Evolutionary conservation across 2,888 invertebrate species (phyloP).

Genomic region (Dasypogon diadema): DNA sequence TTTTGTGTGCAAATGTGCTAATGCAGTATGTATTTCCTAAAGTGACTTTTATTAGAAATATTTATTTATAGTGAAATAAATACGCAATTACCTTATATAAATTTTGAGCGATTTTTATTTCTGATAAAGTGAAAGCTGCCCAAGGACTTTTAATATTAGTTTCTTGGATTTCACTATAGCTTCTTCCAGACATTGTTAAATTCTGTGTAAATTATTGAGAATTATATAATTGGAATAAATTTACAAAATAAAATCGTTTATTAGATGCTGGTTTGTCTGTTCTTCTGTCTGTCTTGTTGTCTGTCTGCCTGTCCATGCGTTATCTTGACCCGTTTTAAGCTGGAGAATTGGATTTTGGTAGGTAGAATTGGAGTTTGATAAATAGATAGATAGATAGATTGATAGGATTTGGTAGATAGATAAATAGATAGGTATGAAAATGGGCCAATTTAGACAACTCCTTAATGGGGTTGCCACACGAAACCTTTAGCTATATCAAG

Average conservation of each 20-base stretch:
- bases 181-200: conserved; percentile 58
- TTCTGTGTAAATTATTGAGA: conserved; percentile 58
- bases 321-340: too few species aligned
- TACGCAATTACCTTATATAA: conserved; percentile 59
- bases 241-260: not conserved
- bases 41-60: not conserved
- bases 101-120: conserved; percentile 62
- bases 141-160: conserved; percentile 60
- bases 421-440: too few species aligned
- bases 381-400: too few species aligned
- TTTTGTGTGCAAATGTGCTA: conserved; percentile 62
- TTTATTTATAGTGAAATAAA: not conserved
- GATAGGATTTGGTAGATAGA: too few species aligned
- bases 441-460: too few species aligned
- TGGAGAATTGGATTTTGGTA: too few species aligned
- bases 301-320: too few species aligned
- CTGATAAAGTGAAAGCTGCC: conserved; percentile 64
- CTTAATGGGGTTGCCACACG: too few species aligned
- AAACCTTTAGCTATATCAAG: too few species aligned
- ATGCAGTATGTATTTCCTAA: conserved; percentile 63
- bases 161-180: conserved; percentile 54
- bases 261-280: too few species aligned
- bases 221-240: not conserved
- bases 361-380: too few species aligned
- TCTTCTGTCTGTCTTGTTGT: too few species aligned